Percentiles rank a stretch among this genome's conserved stretches.
phyloP scores from a whole-genome alignment of 2,888 invertebrate species.

The Clostera curtula region DNA sequence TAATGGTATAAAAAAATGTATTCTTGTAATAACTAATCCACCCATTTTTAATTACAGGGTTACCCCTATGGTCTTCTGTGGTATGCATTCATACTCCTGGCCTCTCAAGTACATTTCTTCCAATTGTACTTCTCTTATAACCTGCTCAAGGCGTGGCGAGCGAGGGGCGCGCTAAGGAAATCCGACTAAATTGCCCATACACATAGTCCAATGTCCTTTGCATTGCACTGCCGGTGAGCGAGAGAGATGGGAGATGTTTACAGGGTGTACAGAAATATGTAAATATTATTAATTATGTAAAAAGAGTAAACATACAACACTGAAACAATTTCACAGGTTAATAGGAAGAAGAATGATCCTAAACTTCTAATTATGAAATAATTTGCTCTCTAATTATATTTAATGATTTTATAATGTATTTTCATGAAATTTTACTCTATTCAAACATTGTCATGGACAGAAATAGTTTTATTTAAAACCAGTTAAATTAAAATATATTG shows the following conservation, averaged over 20 bases:
- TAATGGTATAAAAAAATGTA: no score
- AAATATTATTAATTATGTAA: no score
- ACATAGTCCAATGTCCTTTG: slow-evolving; percentile 14
- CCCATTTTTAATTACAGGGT: slow-evolving; percentile 74
- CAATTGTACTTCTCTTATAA: slow-evolving; percentile 89
- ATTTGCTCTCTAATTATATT: no score
- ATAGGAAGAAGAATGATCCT: no score
- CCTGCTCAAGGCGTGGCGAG: slow-evolving; percentile 88
- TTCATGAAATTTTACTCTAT: no score
- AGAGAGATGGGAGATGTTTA: slow-evolving; percentile 9
- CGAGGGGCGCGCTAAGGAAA: slow-evolving; percentile 81
- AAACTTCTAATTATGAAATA: no score
- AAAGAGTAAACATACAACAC: no score
- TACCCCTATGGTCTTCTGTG: slow-evolving; percentile 94
- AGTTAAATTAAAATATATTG: no score
- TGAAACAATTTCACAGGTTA: no score
- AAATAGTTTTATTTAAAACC: no score
- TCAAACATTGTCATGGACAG: no score
- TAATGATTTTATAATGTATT: no score
- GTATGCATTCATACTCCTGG: slow-evolving; percentile 92
- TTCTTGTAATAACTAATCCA: background rate
- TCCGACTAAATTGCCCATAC: slow-evolving; percentile 68
- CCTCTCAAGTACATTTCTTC: slow-evolving; percentile 91
- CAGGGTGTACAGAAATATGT: slow-evolving; percentile 10
- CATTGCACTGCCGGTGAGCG: slow-evolving; percentile 20